Base-by-base conservation (phyloP, 2,113 vertebrate species). In the Oplegnathus fasciatus region DNA sequence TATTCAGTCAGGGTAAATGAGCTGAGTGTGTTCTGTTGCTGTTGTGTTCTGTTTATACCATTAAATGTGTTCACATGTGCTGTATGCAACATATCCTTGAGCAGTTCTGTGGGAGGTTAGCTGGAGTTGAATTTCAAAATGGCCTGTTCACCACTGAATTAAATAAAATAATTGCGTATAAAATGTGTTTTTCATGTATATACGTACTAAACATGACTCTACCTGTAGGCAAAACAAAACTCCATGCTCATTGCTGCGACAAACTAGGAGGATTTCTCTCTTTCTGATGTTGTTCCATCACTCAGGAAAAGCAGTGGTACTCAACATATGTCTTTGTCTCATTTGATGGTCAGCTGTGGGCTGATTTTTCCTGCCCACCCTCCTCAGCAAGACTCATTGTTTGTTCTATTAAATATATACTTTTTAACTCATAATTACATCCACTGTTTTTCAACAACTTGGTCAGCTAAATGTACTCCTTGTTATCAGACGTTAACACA, bases 71-170 rank as follows among this genome's bases (percentile, higher is more conserved):
- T 87, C 65, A 75, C 30, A 58, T 85, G 80, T 64, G 15, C 22
- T 61, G 62, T 46, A 40, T 68, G 55, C 83, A 72, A 60, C 70
- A 34, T 57, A 9, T 58, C 81, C 86, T 71, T 46, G 71, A 87
- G 80, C 64, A 37, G 24, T 52, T 88, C 42, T 65, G 81, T 91
- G 83, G 76, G 82, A 75, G 86, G 65, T 81, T 80, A 55, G 78
- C 66, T 70, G 57, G 40, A 72, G 65, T 75, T 88, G 26, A 24
- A 52, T 77, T 75, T 75, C 20, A 64, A 83, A 69, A 60, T 28
- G 22, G 15, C 32, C 5, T 48, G 18, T 82, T 86, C 50, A 2
- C 68, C 24, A 24, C 6, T 73, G 10, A 66, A 71, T 88, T 44
- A 64, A 86, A 90, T 57, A 24, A 44, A 32, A 66, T 10, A 54